Conservation (phyloP, 2,888 invertebrate species). For the Drosophila paracracens region DNA sequence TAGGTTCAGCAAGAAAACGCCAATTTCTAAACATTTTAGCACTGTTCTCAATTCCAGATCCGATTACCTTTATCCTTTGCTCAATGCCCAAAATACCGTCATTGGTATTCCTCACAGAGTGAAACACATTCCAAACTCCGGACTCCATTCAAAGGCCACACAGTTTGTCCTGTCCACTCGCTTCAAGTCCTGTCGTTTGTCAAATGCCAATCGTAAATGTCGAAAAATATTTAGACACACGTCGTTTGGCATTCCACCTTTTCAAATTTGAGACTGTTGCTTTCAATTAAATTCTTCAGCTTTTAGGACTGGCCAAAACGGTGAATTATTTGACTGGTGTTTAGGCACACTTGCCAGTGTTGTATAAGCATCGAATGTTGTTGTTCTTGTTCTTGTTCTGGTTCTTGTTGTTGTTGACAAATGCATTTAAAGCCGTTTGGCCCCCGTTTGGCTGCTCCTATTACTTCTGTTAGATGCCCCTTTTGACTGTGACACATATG, state of each 20-base stretch:
- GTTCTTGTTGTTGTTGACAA: slow-evolving; percentile 56
- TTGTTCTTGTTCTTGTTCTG: background rate
- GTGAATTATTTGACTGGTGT: slow-evolving; percentile 41
- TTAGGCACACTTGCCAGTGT: slow-evolving; percentile 73
- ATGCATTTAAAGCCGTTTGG: slow-evolving; percentile 38
- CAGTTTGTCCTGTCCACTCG: background rate
- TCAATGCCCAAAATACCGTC: background rate
- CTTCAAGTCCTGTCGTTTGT: background rate
- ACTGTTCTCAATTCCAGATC: background rate
- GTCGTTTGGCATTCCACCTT: background rate
- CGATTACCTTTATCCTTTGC: background rate
- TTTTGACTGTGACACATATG: slow-evolving; percentile 60
- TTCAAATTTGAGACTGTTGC: background rate
- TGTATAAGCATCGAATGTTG: slow-evolving; percentile 51
- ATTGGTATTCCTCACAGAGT: background rate
- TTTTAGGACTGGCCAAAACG: slow-evolving; percentile 1
- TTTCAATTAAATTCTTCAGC: slow-evolving; percentile 26
- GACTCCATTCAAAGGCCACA: background rate
- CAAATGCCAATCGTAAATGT: background rate
- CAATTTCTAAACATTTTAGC: background rate
- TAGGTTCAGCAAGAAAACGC: background rate
- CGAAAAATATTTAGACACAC: background rate
- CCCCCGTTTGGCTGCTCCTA: slow-evolving; percentile 35
- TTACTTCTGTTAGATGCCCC: slow-evolving; percentile 54
- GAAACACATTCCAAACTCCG: background rate